Evolutionary conservation across 1,140 invertebrate species (phyloP).

Genomic region (Anoplophora glabripennis): DNA sequence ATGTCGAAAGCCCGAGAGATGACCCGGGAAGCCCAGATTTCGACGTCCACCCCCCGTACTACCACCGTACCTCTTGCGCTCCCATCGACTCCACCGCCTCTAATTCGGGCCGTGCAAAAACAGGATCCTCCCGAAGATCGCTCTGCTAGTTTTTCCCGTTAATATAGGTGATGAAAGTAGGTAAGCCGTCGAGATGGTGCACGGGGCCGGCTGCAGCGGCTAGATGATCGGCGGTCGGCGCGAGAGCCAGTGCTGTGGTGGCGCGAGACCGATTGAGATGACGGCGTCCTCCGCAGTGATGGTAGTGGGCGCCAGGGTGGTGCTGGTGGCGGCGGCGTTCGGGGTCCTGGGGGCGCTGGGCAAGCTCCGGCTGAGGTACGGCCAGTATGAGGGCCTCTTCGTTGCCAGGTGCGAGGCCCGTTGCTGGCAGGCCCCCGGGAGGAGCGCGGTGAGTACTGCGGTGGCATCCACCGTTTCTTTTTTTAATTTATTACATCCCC

Average conservation of each 20-base stretch:
- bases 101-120: not conserved
- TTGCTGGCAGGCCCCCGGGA: slow-evolving; percentile 16
- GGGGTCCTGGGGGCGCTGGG: slow-evolving; percentile 15
- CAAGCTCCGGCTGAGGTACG: slow-evolving; percentile 18
- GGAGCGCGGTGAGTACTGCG: not conserved
- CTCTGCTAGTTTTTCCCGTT: slow-evolving; percentile 20
- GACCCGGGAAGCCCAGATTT: too few relatives aligned
- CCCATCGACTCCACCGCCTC: not conserved
- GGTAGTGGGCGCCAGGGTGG: not conserved
- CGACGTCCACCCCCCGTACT: too few relatives aligned
- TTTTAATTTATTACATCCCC: too few relatives aligned
- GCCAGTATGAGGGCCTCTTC: slow-evolving; percentile 27
- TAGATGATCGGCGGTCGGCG: not conserved
- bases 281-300: not conserved
- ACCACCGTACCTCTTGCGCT: not conserved
- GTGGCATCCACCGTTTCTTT: too few relatives aligned
- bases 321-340: slow-evolving; percentile 5
- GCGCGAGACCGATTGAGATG: slow-evolving; percentile 14
- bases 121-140: not conserved
- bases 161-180: slow-evolving; percentile 36
- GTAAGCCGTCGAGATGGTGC: slow-evolving; percentile 22
- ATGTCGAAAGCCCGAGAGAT: too few relatives aligned
- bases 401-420: slow-evolving; percentile 27
- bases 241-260: slow-evolving; percentile 15
- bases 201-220: not conserved